phyloP scores from a whole-genome alignment of 1,140 invertebrate species.

The Homalodisca vitripennis region DNA sequence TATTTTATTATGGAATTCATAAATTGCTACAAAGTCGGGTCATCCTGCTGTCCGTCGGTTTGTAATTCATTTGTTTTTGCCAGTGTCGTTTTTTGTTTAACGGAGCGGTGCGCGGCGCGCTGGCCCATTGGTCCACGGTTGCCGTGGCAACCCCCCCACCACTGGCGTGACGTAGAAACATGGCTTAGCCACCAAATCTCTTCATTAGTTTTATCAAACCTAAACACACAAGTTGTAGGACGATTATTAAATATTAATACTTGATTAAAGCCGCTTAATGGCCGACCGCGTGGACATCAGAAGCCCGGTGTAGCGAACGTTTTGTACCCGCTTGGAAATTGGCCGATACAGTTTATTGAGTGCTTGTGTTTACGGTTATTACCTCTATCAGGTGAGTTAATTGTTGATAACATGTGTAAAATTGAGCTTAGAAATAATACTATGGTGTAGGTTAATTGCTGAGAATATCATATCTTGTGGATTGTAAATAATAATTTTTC shows the following conservation, averaged over 20 bases:
- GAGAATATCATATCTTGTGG: no score
- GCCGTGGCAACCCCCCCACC: not conserved
- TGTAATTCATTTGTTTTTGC: slow-evolving; percentile 20
- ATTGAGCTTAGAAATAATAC: no score
- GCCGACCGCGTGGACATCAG: no score
- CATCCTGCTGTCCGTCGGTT: not conserved
- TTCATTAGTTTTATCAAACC: slow-evolving; percentile 16
- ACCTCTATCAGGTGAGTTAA: no score
- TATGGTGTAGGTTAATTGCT: no score
- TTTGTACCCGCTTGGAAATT: no score
- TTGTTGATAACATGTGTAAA: no score
- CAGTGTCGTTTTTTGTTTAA: slow-evolving; percentile 6
- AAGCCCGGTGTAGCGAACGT: no score
- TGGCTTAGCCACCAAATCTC: not conserved
- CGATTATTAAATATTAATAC: slow-evolving; percentile 1
- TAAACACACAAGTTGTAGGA: slow-evolving; percentile 3
- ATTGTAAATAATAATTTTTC: no score
- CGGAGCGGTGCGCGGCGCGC: not conserved
- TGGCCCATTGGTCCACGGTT: slow-evolving; percentile 11
- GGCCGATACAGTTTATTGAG: no score
- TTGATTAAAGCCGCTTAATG: no score
- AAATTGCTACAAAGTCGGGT: slow-evolving; percentile 7
- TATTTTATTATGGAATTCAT: slow-evolving; percentile 14
- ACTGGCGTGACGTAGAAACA: slow-evolving; percentile 6
- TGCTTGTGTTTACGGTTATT: no score